Conservation (phyloP, 2,797 vertebrate species). For the Eupleurogrammus muticus region DNA sequence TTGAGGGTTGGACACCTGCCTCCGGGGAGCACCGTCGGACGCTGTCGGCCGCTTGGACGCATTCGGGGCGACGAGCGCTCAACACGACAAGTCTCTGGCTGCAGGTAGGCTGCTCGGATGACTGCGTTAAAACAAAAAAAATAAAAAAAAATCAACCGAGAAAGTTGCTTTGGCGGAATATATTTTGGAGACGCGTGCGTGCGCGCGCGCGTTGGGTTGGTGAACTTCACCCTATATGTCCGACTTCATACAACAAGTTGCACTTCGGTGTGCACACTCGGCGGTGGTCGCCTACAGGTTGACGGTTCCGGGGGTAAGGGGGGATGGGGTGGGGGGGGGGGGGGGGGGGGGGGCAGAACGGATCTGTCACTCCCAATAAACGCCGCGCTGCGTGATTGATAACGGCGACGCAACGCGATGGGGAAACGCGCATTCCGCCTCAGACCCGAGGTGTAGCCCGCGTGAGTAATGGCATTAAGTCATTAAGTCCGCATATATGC, state of each 20-base stretch:
- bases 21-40: slow-evolving; percentile 69
- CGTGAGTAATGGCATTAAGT: slow-evolving; percentile 52
- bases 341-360: slow-evolving; percentile 22
- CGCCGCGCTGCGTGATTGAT: slow-evolving; percentile 39
- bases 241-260: slow-evolving; percentile 67
- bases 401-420: slow-evolving; percentile 38
- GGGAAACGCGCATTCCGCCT: slow-evolving; percentile 45
- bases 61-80: slow-evolving; percentile 53
- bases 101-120: slow-evolving; percentile 66
- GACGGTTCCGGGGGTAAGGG: slow-evolving; percentile 17
- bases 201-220: too few species aligned
- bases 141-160: not conserved
- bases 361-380: slow-evolving; percentile 41
- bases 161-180: slow-evolving; percentile 36
- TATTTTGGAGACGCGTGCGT: too few species aligned
- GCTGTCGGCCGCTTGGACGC: slow-evolving; percentile 41
- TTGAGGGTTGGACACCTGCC: slow-evolving; percentile 76
- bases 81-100: slow-evolving; percentile 66
- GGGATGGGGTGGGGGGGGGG: slow-evolving; percentile 24
- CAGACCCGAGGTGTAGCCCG: slow-evolving; percentile 37
- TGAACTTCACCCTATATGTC: too few species aligned
- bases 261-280: slow-evolving; percentile 14
- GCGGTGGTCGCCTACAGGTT: slow-evolving; percentile 72
- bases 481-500: slow-evolving; percentile 53
- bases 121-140: too few species aligned